Evolutionary conservation across 2,888 invertebrate species (phyloP).

Genomic region (Aromia moschata): DNA sequence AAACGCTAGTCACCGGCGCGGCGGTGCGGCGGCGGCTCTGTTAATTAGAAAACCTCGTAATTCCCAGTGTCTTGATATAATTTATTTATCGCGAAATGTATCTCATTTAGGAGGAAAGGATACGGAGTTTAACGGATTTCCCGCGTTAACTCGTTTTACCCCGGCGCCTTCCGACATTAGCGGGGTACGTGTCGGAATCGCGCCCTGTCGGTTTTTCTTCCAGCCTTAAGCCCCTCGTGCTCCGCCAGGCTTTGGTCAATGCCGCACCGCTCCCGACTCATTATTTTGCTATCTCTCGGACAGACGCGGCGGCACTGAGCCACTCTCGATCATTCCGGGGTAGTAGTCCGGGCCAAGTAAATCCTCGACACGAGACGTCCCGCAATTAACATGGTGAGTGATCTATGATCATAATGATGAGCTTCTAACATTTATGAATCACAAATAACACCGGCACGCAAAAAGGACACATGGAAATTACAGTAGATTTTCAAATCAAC

Average conservation of each 20-base stretch:
- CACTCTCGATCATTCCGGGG: constrained; percentile 34
- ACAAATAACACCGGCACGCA: too few species aligned
- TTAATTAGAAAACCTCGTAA: constrained; percentile 44
- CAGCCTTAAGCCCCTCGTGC: constrained; percentile 45
- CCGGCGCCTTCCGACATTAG: constrained; percentile 52
- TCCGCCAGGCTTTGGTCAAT: constrained; percentile 42
- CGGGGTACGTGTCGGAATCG: constrained; percentile 55
- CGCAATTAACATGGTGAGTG: too few species aligned
- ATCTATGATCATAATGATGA: too few species aligned
- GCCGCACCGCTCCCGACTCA: constrained; percentile 39
- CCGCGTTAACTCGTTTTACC: constrained; percentile 49
- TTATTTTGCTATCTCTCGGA: constrained; percentile 41
- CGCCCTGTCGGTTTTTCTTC: constrained; percentile 50
- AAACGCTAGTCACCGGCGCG: constrained; percentile 7
- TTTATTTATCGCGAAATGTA: constrained; percentile 48
- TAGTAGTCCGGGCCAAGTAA: constrained; percentile 28
- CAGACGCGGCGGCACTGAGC: constrained; percentile 23
- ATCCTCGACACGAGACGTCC: neutral
- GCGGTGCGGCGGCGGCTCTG: constrained; percentile 4
- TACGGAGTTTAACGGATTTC: constrained; percentile 52
- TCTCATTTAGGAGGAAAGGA: constrained; percentile 44
- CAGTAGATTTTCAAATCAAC: too few species aligned
- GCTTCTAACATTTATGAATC: too few species aligned
- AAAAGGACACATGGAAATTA: too few species aligned
- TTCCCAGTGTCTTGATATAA: constrained; percentile 45